Evolutionary conservation across 2,888 invertebrate species (phyloP).

Genomic region (Parnassius apollo): DNA sequence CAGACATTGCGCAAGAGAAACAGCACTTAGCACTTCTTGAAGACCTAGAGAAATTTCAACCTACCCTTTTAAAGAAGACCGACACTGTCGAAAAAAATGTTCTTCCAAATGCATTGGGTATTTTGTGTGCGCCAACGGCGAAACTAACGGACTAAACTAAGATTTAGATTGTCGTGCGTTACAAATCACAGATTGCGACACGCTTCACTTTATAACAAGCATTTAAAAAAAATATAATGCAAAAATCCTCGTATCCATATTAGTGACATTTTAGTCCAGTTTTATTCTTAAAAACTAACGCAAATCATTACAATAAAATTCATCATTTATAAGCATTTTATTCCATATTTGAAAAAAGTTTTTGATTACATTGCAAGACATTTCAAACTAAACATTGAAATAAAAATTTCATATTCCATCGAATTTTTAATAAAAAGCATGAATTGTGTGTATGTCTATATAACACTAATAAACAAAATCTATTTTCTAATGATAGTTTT

Average conservation of each 20-base stretch:
- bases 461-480: no score
- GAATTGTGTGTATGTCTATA: background rate
- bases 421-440: background rate
- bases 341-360: no score
- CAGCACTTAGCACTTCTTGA: constrained; percentile 88
- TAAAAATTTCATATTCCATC: background rate
- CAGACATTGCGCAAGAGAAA: constrained; percentile 88
- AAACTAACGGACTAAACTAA: background rate
- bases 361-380: no score
- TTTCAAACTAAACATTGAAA: no score
- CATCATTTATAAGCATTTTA: no score
- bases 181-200: background rate
- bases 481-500: no score
- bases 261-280: no score
- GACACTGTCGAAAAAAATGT: constrained; percentile 91
- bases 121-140: constrained; percentile 29
- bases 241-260: no score
- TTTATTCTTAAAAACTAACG: no score
- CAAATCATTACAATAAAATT: no score
- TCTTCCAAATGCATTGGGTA: constrained; percentile 93
- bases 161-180: constrained; percentile 2
- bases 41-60: constrained; percentile 88
- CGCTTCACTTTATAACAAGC: background rate
- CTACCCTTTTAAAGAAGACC: constrained; percentile 87
- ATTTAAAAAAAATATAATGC: background rate